Evolutionary conservation across 1,140 invertebrate genomes (phyloP).

Genomic region (Teleogryllus occipitalis): DNA sequence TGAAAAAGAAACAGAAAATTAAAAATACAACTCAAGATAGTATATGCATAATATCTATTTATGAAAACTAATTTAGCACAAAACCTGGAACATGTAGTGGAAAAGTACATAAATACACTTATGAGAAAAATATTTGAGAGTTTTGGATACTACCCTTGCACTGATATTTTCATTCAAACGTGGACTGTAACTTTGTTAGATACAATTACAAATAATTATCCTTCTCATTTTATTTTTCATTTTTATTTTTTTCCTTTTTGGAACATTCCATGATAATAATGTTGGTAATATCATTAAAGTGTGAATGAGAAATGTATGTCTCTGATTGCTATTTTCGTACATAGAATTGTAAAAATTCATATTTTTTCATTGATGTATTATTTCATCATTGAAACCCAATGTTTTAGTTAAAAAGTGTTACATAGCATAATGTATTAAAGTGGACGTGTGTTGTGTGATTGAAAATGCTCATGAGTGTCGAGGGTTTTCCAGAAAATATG

Average conservation of each 20-base stretch:
- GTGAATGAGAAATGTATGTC: background rate
- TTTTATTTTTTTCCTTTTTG: background rate
- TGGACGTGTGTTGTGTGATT: background rate
- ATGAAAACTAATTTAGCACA: background rate
- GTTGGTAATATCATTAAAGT: background rate
- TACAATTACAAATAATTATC: too few relatives aligned
- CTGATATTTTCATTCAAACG: background rate
- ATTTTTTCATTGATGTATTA: slow-evolving; percentile 1
- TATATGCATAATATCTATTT: background rate
- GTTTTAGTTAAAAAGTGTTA: background rate
- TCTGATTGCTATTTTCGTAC: background rate
- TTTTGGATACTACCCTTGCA: background rate
- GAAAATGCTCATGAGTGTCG: background rate
- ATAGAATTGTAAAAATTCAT: slow-evolving; percentile 6
- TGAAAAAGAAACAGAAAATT: background rate
- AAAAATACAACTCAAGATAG: background rate
- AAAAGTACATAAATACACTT: background rate
- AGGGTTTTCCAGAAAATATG: background rate
- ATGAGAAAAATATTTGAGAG: background rate
- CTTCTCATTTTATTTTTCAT: background rate
- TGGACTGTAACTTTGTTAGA: too few relatives aligned
- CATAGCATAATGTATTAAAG: background rate
- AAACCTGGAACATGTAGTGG: background rate
- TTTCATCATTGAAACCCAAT: background rate
- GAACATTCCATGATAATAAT: background rate